These are phyloP conservation scores for Acronicta alni DNA, from an alignment of 2,888 invertebrate species.

Conservation along the genomic window DNA sequence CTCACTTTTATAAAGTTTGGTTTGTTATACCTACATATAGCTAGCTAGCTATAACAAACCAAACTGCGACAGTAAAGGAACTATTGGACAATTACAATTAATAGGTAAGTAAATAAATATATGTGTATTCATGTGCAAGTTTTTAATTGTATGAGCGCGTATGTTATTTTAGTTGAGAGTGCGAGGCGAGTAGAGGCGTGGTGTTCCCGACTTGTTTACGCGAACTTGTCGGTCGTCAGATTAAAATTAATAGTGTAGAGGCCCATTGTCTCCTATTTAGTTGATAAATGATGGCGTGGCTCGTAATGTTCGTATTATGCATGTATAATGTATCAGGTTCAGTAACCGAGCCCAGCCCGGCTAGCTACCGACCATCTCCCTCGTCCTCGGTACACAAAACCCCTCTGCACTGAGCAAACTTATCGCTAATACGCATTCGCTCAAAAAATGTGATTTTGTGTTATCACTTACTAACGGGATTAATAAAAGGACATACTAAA, in stretches of 20 bases:
- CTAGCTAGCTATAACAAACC: too few relatives aligned
- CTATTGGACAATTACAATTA: too few relatives aligned
- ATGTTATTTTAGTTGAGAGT: neutral
- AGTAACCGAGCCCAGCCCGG: slow-evolving; percentile 15
- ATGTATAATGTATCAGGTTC: slow-evolving; percentile 52
- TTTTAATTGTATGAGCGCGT: too few relatives aligned
- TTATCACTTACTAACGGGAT: too few relatives aligned
- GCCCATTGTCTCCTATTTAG: slow-evolving; percentile 57
- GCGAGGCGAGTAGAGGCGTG: neutral
- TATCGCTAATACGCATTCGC: slow-evolving; percentile 18
- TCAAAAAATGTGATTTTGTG: neutral
- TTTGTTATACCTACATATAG: too few relatives aligned
- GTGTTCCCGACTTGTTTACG: slow-evolving; percentile 35
- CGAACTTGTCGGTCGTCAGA: slow-evolving; percentile 45
- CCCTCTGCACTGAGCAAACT: slow-evolving; percentile 5
- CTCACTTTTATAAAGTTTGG: too few relatives aligned
- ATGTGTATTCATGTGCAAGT: neutral
- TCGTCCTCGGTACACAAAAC: slow-evolving; percentile 1
- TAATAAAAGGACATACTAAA: too few relatives aligned
- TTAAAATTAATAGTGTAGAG: slow-evolving; percentile 56
- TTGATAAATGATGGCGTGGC: slow-evolving; percentile 52
- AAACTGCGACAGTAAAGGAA: too few relatives aligned
- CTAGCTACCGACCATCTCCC: neutral
- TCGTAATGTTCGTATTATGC: slow-evolving; percentile 38
- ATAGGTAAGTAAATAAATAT: too few relatives aligned